Evolutionary conservation across 30 jellyfish, hydroid and myxozoan species (phyloP).

Genomic region (Calvadosia cruxmelitensis): DNA sequence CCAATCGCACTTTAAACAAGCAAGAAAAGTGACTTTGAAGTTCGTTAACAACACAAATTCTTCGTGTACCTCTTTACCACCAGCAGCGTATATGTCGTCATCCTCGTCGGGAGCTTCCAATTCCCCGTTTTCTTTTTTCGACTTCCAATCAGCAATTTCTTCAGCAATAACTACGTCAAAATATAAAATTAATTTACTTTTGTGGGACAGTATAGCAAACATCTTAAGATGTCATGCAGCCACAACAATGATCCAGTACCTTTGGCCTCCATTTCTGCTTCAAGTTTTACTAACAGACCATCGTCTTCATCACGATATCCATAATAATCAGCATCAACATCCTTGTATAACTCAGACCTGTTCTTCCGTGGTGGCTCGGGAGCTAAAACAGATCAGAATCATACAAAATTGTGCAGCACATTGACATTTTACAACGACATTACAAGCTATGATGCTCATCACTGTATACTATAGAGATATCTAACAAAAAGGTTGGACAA

Average conservation of each 20-base stretch:
- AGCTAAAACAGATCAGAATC: conserved; percentile 7
- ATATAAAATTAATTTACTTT: background rate
- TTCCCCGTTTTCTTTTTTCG: conserved; percentile 62
- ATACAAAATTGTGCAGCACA: too few species aligned
- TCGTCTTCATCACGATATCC: conserved; percentile 96
- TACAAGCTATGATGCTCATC: too few species aligned
- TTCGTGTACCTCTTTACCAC: conserved; percentile 26
- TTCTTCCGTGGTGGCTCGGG: conserved; percentile 87
- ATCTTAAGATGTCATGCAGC: background rate
- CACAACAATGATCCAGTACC: conserved; percentile 5
- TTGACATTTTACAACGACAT: too few species aligned
- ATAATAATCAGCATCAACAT: conserved; percentile 89
- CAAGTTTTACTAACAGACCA: conserved; percentile 71
- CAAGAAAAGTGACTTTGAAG: background rate
- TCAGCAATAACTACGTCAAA: conserved; percentile 42
- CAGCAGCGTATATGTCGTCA: conserved; percentile 53
- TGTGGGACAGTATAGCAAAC: background rate
- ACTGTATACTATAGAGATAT: too few species aligned
- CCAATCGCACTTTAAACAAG: too few species aligned
- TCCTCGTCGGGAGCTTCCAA: conserved; percentile 41
- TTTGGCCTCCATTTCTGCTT: conserved; percentile 50
- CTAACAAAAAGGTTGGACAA: too few species aligned
- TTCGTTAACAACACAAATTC: too few species aligned
- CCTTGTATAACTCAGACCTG: conserved; percentile 66
- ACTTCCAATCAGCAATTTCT: conserved; percentile 74